A percentile compares a stretch with the other conserved stretches of the same genome.
Conservation (phyloP, 2,888 invertebrate genomes). For the Magallana nippona region DNA sequence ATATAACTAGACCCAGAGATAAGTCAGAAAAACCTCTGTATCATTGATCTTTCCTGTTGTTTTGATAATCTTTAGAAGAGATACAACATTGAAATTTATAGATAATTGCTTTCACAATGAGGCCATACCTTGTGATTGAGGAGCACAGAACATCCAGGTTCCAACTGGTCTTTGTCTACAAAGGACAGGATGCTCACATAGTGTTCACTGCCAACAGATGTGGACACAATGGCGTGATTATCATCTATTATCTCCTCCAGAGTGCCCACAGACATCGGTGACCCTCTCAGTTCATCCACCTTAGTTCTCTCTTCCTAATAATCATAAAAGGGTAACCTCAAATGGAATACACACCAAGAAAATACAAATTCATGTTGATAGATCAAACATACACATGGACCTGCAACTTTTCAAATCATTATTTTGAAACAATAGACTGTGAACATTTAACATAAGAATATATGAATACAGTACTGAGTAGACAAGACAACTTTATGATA, state of each 20-base stretch:
- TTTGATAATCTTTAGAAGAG: too few relatives aligned
- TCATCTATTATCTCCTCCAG: slow-evolving; percentile 99
- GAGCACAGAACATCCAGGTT: slow-evolving; percentile 98
- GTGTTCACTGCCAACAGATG: slow-evolving; percentile 99
- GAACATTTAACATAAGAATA: too few relatives aligned
- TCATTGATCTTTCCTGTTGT: too few relatives aligned
- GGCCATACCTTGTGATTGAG: slow-evolving; percentile 94
- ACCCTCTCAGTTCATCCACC: slow-evolving; percentile 98
- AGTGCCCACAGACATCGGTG: slow-evolving; percentile 99
- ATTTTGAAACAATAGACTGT: too few relatives aligned
- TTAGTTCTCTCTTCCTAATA: slow-evolving; percentile 93
- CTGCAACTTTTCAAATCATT: too few relatives aligned
- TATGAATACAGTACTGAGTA: too few relatives aligned
- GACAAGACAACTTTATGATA: slow-evolving; percentile 52
- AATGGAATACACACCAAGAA: not conserved
- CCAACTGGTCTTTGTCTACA: slow-evolving; percentile 99
- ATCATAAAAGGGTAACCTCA: too few relatives aligned
- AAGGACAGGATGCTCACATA: slow-evolving; percentile 99
- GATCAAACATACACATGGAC: too few relatives aligned
- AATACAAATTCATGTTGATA: not conserved
- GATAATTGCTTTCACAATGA: not conserved
- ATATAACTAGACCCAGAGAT: too few relatives aligned
- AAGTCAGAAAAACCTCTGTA: too few relatives aligned
- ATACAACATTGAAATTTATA: too few relatives aligned
- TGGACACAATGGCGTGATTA: slow-evolving; percentile 99